Evolutionary conservation across 2,113 vertebrate species (phyloP), one percentile per base, ranked within the genome.

Genomic region (Orthochromis malagaraziensis): DNA sequence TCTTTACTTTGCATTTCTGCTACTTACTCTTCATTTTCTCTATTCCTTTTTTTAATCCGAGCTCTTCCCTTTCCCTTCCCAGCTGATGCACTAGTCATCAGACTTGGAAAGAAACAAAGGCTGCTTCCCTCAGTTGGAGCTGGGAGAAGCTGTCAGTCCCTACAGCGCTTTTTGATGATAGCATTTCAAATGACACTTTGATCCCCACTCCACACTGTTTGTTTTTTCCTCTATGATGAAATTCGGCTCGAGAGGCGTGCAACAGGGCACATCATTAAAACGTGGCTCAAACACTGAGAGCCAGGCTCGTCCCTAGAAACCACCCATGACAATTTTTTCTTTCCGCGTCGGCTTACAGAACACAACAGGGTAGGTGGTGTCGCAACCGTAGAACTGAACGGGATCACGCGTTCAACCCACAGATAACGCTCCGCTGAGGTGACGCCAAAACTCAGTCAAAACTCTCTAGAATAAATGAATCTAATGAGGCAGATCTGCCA

Each of bases 181-280:
- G 90, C 91, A 94, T 96, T 96, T 96, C 95, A 96, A 93, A 95
- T 95, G 93, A 92, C 94, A 92, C 95, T 96, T 96, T 96, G 95
- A 96, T 96, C 93, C 90, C 87, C 86, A 57, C 89, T 92, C 92
- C 87, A 84, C 91, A 84, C 92, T 94, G 94, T 95, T 94, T 95
- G 94, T 95, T 95, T 95, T 51, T 90, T 85, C 84, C 88, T 86
- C 92, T 9, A 85, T 95, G 95, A 95, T 95, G 95, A 96, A 95
- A 95, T 90, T 79, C 91, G 84, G 91, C 92, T 88, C 13, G 90
- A 92, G 93, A 95, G 81, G 92, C 93, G 16, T 93, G 95, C 92
- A 96, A 96, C 92, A 95, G 93, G 91, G 89, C 91, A n/a, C 85
- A 93, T 95, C 93, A 95, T 95, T 95, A 96, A 92, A 94, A 90